These are phyloP conservation scores for Oxystoma pomonae DNA, from an alignment of 2,888 invertebrate species.

Conservation along the genomic window DNA sequence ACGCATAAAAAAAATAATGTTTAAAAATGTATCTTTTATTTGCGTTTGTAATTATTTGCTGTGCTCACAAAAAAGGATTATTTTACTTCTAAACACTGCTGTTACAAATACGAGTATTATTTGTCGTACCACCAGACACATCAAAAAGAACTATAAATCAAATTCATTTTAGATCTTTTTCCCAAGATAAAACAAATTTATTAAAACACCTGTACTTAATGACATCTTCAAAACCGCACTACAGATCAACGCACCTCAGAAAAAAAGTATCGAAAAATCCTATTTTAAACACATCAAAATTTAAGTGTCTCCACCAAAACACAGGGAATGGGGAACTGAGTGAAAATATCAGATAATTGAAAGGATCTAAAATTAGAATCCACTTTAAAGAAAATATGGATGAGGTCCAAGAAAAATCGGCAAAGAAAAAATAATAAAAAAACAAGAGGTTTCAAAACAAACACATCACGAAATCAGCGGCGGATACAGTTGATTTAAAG, in stretches of 20 bases:
- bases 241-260: background rate
- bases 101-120: no score
- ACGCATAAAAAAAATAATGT: no score
- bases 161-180: no score
- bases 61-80: no score
- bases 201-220: background rate
- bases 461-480: background rate
- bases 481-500: no score
- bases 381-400: background rate
- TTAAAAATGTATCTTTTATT: no score
- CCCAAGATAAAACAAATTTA: no score
- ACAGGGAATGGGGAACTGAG: background rate
- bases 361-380: constrained; percentile 1
- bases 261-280: background rate
- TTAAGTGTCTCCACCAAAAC: background rate
- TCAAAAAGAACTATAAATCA: no score
- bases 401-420: background rate
- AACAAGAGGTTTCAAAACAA: background rate
- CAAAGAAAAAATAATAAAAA: background rate
- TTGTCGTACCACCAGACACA: no score
- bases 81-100: no score
- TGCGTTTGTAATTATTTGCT: no score
- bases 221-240: background rate
- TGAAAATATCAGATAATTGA: background rate
- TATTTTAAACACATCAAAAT: background rate